Conservation (phyloP, 2,113 vertebrate species). For the Talpa occidentalis region DNA sequence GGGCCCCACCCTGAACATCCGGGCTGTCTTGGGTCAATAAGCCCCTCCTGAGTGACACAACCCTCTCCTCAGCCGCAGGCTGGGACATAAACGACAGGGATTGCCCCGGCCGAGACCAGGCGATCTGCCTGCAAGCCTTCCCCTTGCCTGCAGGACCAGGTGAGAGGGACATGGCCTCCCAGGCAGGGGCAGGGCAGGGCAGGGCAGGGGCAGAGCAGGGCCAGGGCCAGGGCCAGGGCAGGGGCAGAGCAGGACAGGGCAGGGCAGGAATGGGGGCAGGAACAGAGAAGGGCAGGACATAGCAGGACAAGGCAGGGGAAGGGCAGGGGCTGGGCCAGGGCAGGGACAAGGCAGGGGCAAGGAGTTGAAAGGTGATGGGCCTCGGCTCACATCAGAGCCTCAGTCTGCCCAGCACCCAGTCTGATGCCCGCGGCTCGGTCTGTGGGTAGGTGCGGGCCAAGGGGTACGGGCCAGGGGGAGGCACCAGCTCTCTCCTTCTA, state of each 20-base stretch:
- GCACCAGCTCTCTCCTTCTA: neutral
- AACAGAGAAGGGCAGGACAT: neutral
- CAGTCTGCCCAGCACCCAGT: rapidly evolving
- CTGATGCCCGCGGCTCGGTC: neutral
- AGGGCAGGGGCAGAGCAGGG: neutral
- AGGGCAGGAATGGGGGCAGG: no score
- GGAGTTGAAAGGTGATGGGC: neutral
- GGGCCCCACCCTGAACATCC: no score
- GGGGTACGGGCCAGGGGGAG: no score
- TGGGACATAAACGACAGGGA: neutral
- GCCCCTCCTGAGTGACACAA: neutral
- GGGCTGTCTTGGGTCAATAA: no score
- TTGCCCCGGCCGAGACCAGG: no score
- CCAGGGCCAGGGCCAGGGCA: no score
- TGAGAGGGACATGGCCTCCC: neutral
- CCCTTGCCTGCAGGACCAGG: neutral
- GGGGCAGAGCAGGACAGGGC: rapidly evolving
- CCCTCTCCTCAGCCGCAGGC: neutral
- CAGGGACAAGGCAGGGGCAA: neutral
- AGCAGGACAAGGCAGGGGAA: rapidly evolving
- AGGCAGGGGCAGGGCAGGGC: neutral
- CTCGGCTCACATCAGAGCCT: no score
- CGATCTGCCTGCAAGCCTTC: neutral
- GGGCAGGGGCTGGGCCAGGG: no score
- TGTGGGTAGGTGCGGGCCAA: no score